Evolutionary conservation across 2,113 vertebrate species (phyloP).

Genomic region (Anser cygnoides): DNA sequence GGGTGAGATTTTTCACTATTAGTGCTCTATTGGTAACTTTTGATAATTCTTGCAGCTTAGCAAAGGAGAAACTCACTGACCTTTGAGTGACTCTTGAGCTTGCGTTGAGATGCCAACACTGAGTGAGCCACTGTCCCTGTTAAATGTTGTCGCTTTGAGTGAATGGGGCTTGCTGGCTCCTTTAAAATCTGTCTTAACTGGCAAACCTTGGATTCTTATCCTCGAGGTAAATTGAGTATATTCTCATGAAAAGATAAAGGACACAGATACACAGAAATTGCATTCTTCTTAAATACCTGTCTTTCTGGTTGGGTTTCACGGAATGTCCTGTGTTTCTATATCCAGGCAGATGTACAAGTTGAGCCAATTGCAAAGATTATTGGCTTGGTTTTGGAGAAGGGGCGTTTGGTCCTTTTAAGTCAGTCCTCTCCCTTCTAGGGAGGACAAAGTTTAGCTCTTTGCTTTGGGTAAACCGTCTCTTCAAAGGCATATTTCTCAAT

Average conservation of each 20-base stretch:
- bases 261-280: neutral
- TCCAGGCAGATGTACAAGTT: neutral
- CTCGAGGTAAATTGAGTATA: neutral
- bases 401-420: neutral
- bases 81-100: neutral
- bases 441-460: neutral
- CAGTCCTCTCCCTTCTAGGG: neutral
- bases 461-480: neutral
- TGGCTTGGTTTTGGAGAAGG: neutral
- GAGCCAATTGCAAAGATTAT: neutral
- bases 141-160: neutral
- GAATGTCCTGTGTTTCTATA: neutral
- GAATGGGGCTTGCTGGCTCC: neutral
- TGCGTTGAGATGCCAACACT: accelerated
- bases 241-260: neutral
- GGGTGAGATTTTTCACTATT: neutral
- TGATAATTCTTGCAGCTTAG: neutral
- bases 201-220: neutral
- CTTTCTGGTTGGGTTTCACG: neutral
- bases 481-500: neutral
- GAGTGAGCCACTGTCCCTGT: neutral
- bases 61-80: neutral
- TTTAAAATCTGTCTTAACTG: neutral
- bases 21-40: neutral
- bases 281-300: neutral